Evolutionary conservation across 2,888 invertebrate species (phyloP), one percentile per base, ranked within the genome.

Genomic region (Seira ritae): DNA sequence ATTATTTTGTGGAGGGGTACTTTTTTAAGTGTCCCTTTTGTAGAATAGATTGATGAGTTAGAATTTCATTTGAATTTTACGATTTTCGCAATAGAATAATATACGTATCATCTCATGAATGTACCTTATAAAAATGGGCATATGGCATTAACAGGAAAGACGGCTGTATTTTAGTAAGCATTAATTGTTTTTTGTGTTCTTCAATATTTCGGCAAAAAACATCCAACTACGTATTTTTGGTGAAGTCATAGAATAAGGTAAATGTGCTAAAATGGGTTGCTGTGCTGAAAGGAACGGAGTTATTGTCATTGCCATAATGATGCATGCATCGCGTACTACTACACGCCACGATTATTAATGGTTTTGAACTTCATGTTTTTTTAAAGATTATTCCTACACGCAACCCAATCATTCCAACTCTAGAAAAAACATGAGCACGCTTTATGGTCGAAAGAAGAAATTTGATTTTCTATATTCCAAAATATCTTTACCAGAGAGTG

Each of bases 321-420:
- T 42, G 42, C 42, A 60, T 62, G 62, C 62, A 62, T 20, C n/a
- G n/a, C n/a, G n/a, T n/a, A n/a, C n/a, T n/a, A 62, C 62, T 31
- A 62, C 20, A 62, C 62, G 10, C n/a, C 62, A 62, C 19, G 20
- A 62, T 62, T 20, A 50, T 50, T 31, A 62, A 19, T 62, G 62
- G 62, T 62, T 62, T 62, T 62, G 62, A 62, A 62, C 62, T 62
- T 62, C 20, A 62, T 62, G 62, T 62, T 20, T 20, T 20, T 4
- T 2, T 20, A 62, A 62, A 62, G 62, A 19, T 19, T 62, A 62
- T 62, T 62, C 62, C 62, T 15, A 62, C 62, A 62, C 62, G 62
- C 62, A 62, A 62, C 62, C 62, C 3, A 19, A 55, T 62, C 62
- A n/a, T 62, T n/a, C 50, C 50, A 50, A 50, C 17, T 50, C 50